A percentile compares a stretch with the other conserved stretches of the same genome.
Evolutionary conservation across 2,797 vertebrate genomes (phyloP).

Genomic region (Pseudochirops corinnae): DNA sequence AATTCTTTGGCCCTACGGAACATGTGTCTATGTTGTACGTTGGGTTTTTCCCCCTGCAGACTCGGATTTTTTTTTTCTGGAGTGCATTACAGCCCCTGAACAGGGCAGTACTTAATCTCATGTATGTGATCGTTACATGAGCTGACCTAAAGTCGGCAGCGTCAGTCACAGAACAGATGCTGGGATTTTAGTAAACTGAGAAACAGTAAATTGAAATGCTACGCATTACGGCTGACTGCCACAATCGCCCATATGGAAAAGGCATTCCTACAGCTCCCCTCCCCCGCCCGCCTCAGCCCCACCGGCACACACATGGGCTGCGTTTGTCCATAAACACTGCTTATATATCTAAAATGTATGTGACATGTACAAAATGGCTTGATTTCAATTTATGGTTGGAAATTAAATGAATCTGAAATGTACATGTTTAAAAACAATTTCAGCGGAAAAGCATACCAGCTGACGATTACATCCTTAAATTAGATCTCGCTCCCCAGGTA

Average conservation of each 20-base stretch:
- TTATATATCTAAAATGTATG: constrained; percentile 49
- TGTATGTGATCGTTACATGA: neutral
- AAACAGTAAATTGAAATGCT: constrained; percentile 35
- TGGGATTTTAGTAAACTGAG: constrained; percentile 38
- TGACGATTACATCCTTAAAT: constrained; percentile 2
- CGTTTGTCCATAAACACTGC: constrained; percentile 54
- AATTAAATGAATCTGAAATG: constrained; percentile 55
- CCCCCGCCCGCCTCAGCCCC: constrained; percentile 14
- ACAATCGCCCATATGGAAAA: constrained; percentile 49
- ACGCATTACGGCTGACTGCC: neutral
- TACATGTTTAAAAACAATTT: constrained; percentile 46
- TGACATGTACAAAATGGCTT: constrained; percentile 50
- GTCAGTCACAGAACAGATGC: neutral
- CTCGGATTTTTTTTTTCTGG: constrained; percentile 80
- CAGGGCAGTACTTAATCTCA: constrained; percentile 26
- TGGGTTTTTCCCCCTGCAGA: constrained; percentile 70
- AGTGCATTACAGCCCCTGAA: constrained; percentile 78
- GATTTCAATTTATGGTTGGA: constrained; percentile 54
- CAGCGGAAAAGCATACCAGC: neutral
- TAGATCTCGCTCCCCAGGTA: constrained; percentile 34
- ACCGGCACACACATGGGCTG: constrained; percentile 48
- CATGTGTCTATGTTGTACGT: constrained; percentile 85
- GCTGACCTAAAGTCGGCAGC: constrained; percentile 41
- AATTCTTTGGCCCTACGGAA: constrained; percentile 88
- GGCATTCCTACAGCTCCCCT: constrained; percentile 18